phyloP scores from a whole-genome alignment of 2,888 invertebrate genomes.

The Maniola hyperantus region DNA sequence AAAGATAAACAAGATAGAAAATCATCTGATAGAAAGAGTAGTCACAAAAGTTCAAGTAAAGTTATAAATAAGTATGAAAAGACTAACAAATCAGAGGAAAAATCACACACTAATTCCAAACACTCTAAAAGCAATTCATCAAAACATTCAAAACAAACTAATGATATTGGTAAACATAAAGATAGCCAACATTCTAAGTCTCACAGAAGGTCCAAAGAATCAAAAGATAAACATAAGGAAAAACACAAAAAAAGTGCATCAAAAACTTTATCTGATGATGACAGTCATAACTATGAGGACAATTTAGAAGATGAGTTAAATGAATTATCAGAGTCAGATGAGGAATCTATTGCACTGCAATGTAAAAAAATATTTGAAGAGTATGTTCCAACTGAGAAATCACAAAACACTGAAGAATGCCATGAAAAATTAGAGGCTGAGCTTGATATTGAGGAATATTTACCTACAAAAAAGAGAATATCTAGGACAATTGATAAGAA shows the following conservation, averaged over 20 bases:
- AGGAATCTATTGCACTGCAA: conserved; percentile 89
- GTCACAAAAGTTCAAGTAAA: conserved; percentile 62
- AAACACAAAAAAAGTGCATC: conserved; percentile 40
- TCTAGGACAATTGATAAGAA: conserved; percentile 86
- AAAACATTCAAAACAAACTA: conserved; percentile 36
- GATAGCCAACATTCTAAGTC: conserved; percentile 50
- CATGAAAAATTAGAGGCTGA: conserved; percentile 49
- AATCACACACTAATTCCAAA: conserved; percentile 44
- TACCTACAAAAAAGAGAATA: conserved; percentile 85
- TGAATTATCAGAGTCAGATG: conserved; percentile 82
- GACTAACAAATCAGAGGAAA: conserved; percentile 58
- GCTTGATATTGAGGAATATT: conserved; percentile 65
- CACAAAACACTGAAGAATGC: conserved; percentile 52
- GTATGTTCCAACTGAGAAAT: conserved; percentile 80
- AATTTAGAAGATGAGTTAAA: conserved; percentile 53
- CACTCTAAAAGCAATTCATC: conserved; percentile 35
- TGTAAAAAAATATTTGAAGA: conserved; percentile 94
- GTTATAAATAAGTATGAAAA: conserved; percentile 58
- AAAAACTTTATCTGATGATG: conserved; percentile 49
- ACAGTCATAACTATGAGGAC: conserved; percentile 50
- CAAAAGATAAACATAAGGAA: conserved; percentile 51
- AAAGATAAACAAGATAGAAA: conserved; percentile 52
- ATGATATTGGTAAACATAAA: conserved; percentile 54
- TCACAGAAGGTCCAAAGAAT: conserved; percentile 56
- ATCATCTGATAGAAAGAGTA: conserved; percentile 56